phyloP scores from a whole-genome alignment of 2,797 vertebrate genomes.

The Alosa sapidissima region DNA sequence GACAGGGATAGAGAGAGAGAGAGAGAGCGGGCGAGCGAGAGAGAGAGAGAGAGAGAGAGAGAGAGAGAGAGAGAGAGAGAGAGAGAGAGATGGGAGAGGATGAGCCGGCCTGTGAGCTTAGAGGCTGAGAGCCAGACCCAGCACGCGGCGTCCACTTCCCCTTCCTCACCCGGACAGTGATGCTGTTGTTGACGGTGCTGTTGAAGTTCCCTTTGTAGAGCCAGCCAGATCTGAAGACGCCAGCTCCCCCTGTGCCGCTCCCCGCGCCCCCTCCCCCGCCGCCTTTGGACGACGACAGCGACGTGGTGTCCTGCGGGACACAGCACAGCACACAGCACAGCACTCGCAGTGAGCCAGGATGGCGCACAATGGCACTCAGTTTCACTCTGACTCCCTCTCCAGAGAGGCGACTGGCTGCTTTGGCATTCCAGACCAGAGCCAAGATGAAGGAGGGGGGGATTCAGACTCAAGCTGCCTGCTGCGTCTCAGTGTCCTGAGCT shows the following conservation, averaged over 20 bases:
- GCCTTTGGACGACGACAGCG: slow-evolving; percentile 97
- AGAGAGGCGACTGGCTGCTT: slow-evolving; percentile 27
- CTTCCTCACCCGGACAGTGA: slow-evolving; percentile 92
- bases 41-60: not conserved
- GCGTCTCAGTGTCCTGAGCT: not conserved
- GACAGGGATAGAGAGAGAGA: not conserved
- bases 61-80: not conserved
- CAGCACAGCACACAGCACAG: slow-evolving; percentile 1
- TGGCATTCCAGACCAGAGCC: not conserved
- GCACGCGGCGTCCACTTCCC: not conserved
- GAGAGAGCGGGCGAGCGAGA: not conserved
- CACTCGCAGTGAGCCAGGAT: not conserved
- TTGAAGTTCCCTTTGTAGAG: slow-evolving; percentile 99
- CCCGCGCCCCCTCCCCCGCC: slow-evolving; percentile 76
- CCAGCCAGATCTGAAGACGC: slow-evolving; percentile 96
- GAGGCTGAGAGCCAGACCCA: not conserved
- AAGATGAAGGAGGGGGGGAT: not conserved
- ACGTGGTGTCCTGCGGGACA: slow-evolving; percentile 88
- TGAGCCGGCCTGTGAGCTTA: not conserved
- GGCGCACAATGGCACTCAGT: slow-evolving; percentile 18
- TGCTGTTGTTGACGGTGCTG: slow-evolving; percentile 96
- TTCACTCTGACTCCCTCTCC: not conserved
- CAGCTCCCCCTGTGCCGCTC: slow-evolving; percentile 70
- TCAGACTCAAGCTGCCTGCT: not conserved
- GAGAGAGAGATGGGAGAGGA: not conserved